Evolutionary conservation across 2,888 invertebrate species (phyloP), one percentile per base, ranked within the genome.

Genomic region (Pollenia griseotomentosa): DNA sequence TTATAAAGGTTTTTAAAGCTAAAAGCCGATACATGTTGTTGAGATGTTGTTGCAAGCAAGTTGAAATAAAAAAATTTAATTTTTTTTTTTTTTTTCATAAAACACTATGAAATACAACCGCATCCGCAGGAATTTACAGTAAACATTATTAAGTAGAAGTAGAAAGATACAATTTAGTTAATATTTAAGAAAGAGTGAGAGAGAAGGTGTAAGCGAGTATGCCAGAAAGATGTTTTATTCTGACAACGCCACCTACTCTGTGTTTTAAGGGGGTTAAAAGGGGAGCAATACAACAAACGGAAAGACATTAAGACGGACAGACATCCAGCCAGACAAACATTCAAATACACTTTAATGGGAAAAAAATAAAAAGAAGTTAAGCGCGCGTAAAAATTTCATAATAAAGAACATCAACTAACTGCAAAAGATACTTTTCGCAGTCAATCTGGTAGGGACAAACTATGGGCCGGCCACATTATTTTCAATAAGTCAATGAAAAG

Each of bases 71-170:
- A 68, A 9, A 11, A 40, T 9, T n/a, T 44, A 44, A 10, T 65
- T 61, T n/a, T 42, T 16, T 19, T 65, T 61, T n/a, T 42, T 16
- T 19, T 59, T 59, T 14, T 16, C 19, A 12, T 46, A 46, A 59
- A 42, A 57, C 55, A 59, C 19, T 79, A 66, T 73, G 77, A 77
- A 83, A 78, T 68, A 84, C 75, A 87, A 87, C 81, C 85, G 85
- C 87, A 87, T 87, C 87, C 85, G 78, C 87, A 85, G 87, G 87
- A 87, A 87, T 87, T 87, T 87, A 87, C 87, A 84, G 87, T 87
- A 84, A 87, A 84, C 71, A 66, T 73, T 74, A 61, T 51, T 77
- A 70, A 55, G 46, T 61, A 74, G 63, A 77, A 65, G 46, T 4
- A 77, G 33, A 70, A 66, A 12, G 5, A 81, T 53, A 46, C 14